A percentile compares a stretch with the other conserved stretches of the same genome.
These are phyloP conservation scores for Trematomus loennbergii DNA, from an alignment of 2,113 vertebrate species.

Conservation along the genomic window DNA sequence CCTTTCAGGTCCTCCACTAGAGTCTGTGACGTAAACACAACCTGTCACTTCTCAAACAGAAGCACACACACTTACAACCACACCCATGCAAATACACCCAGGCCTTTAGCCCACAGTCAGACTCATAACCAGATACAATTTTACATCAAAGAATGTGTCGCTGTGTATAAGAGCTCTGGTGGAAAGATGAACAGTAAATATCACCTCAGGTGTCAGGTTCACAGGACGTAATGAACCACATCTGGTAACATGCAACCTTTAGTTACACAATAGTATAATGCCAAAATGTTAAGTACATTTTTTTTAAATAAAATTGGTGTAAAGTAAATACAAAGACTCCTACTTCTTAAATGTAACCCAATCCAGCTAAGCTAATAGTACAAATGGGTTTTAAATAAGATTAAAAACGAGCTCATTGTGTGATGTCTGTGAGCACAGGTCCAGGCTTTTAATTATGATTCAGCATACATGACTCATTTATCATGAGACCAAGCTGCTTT, in stretches of 20 bases:
- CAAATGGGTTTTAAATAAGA: neutral
- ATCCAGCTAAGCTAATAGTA: neutral
- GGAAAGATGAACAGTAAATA: neutral
- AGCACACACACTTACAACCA: neutral
- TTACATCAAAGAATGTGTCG: neutral
- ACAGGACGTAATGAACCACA: neutral
- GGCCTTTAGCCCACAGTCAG: neutral
- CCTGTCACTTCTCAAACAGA: neutral
- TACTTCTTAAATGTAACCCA: neutral
- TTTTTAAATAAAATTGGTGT: no score
- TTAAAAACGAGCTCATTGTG: neutral
- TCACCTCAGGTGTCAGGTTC: neutral
- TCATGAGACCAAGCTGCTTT: no score
- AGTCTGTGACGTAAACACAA: conserved; percentile 60
- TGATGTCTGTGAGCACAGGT: neutral
- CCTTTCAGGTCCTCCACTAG: conserved; percentile 85
- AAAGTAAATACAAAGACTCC: neutral
- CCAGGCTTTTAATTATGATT: neutral
- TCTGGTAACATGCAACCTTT: neutral
- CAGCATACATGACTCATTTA: neutral
- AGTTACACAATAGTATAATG: neutral
- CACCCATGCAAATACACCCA: conserved; percentile 6
- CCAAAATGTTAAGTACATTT: no score
- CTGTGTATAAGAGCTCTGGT: neutral
- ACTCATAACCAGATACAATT: neutral